Base-by-base conservation (phyloP, 2,888 invertebrate species). In the Dioctria linearis region DNA sequence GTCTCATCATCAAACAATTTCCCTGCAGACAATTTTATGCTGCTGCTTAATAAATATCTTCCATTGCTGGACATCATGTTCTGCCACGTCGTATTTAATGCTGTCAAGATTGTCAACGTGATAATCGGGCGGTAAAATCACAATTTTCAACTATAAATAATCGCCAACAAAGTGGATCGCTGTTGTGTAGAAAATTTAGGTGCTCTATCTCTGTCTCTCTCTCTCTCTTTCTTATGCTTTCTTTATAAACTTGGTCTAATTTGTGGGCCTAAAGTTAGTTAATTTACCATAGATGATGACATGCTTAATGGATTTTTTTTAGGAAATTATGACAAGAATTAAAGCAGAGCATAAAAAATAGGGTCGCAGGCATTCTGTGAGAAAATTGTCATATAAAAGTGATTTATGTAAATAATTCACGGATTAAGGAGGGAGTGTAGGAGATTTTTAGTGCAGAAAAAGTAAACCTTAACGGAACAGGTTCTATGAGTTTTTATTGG, bases 61-160 rank as follows among this genome's bases (percentile, higher is more conserved):
- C 46, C 69, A 79, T 71, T 71, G 71, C 61, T 57, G 80, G 73
- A 73, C 80, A 80, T 75, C 66, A 75, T 80, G 80, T 80, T 80
- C 75, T 75, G 65, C 80, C 80, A 80, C 73, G 63, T 80, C 65
- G 80, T 80, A 80, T 80, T 80, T 73, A 73, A 80, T 80, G 80
- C 63, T 71, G 63, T 71, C 63, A 25, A 80, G 80, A 80, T 80
- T 80, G 80, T 80, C 73, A 80, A 71, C 69, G 63, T 80, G 80
- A 80, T 80, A 80, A 80, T 80, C 80, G 63, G 46, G 49, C 80
- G 79, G 67, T 65, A 79, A 67, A 67, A 78, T 78, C 78, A 54
- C 66, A 51, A 79, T 79, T 59, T 57, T 25, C 46, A 57, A 54
- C 40, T 54, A 79, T 79, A 79, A 79, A 79, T 79, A 79, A 78